Evolutionary conservation across 1,140 invertebrate genomes (phyloP), one percentile per base, ranked within the genome.

Genomic region (Aphelenchoides fujianensis): DNA sequence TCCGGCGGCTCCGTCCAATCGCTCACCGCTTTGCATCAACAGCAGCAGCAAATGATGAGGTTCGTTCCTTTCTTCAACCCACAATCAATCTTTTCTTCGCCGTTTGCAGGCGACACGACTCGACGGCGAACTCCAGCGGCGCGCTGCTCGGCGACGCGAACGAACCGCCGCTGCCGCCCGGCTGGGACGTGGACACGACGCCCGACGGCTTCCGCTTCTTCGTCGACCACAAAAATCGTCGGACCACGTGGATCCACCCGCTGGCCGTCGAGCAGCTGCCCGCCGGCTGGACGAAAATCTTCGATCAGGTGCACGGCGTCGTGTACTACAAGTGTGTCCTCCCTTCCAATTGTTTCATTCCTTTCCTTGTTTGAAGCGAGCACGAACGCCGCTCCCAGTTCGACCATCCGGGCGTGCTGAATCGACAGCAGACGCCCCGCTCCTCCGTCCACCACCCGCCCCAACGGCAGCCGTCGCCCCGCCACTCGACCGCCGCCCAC

Each of bases 191-290:
- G 0, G 94, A 96, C 84, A 94, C 92, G 84, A 98, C 95, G 9
- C 86, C 95, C 67, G 88, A 93, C 59, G 95, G 95, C 0, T 35
- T 69, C n/a, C 87, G 93, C 30, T 98, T 97, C 87, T 98, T 96
- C 82, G 95, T 98, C 82, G 95, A 98, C 87, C 95, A 98, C 85
- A 97, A 97, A 84, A 96, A 94, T 0, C 93, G 96, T 87, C 97
- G 95, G 0, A 98, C 95, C 3, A 95, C 97, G 86, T 98, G 95
- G 95, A 95, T 92, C 57, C 95, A 97, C 89, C 95, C 95, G 0
- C 85, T 98, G 16, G 94, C 95, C 84, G 90, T 91, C 72, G 92
- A 93, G 85, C 92, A 92, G 54, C 87, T 97, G 57, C 94, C 94
- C 0, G 92, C 92, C 34, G 94, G 88, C 2, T 98, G 95, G 95